Evolutionary conservation across 2,797 vertebrate species (phyloP), one percentile per base, ranked within the genome.

Genomic region (Microctenopoma stevenorrisi): DNA sequence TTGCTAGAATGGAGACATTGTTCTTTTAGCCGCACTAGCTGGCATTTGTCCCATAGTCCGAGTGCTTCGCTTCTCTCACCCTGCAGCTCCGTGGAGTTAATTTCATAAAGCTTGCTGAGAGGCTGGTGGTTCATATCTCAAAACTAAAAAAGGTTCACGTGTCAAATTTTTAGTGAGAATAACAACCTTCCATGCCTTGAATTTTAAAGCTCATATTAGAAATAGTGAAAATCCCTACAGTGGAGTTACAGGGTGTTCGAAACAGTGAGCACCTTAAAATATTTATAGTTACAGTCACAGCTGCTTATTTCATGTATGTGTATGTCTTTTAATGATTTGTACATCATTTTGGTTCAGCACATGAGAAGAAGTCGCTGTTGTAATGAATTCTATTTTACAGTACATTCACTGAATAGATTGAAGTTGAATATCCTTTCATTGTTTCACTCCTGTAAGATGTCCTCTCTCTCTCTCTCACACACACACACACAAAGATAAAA

Each of bases 1-100:
- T 50, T 13, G 28, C 42, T 4, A 80, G 49, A 87, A 69, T 42
- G 72, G 25, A 78, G 61, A 61, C 66, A 72, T 74, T 84, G 79
- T 83, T 79, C 71, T 54, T 56, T 55, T n/a, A 44, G 56, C 56
- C 7, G 35, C 60, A 82, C 70, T 52, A 60, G 62, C 63, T 4
- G 37, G 25, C 46, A 55, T 82, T 74, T 75, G 35, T 72, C 68
- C 54, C 26, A 2, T 53, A 64, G 56, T 52, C 46, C 3, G 0
- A 61, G 55, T 46, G 37, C 60, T 49, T 78, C 4, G 69, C 54
- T 46, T 68, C 53, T 38, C 55, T 71, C 30, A 8, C 22, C 46
- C 62, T 8, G 63, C 12, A 0, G 28, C 46, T 68, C 51, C 44
- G 55, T 44, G 18, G 37, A 79, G 58, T 44, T 71, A 2, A 63